Percentiles rank a stretch among this genome's conserved stretches.
These are phyloP conservation scores for Melanotaenia parkinsoni DNA, from an alignment of 2,797 vertebrate species.

Conservation along the genomic window DNA sequence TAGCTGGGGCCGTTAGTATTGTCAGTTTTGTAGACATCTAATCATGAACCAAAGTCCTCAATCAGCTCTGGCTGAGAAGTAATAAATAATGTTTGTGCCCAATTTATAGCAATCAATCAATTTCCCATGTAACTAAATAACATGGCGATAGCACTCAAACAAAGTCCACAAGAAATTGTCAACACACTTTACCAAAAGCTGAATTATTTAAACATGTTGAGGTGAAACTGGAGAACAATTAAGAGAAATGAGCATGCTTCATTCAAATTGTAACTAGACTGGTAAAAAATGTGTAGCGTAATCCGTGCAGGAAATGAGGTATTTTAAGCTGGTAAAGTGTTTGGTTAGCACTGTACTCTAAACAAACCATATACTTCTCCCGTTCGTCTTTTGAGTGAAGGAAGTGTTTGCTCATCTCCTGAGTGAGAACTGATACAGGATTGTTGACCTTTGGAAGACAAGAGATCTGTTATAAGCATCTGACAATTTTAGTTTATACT, in stretches of 20 bases:
- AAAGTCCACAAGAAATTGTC: too few species aligned
- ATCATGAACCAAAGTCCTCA: too few species aligned
- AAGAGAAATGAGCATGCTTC: background rate
- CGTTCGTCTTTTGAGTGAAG: conserved; percentile 94
- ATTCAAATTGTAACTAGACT: background rate
- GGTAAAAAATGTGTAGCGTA: background rate
- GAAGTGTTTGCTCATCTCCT: conserved; percentile 99
- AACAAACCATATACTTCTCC: conserved; percentile 94
- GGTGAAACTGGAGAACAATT: background rate
- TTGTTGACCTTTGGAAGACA: conserved; percentile 89
- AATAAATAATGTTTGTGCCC: too few species aligned
- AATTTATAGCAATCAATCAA: too few species aligned
- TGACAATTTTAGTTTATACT: background rate
- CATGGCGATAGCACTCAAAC: too few species aligned
- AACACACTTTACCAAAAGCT: background rate
- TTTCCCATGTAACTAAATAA: too few species aligned
- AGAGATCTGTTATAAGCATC: conserved; percentile 1
- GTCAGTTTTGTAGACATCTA: too few species aligned
- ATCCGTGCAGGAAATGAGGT: background rate
- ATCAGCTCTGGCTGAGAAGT: too few species aligned
- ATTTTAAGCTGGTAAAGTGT: background rate
- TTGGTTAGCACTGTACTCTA: background rate
- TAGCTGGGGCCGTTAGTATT: background rate
- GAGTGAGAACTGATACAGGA: conserved; percentile 94
- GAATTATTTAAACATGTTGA: background rate